A percentile compares a stretch with the other conserved stretches of the same genome.
phyloP scores from a whole-genome alignment of 2,797 vertebrate species.

The Acrossocheilus wenchowensis region DNA sequence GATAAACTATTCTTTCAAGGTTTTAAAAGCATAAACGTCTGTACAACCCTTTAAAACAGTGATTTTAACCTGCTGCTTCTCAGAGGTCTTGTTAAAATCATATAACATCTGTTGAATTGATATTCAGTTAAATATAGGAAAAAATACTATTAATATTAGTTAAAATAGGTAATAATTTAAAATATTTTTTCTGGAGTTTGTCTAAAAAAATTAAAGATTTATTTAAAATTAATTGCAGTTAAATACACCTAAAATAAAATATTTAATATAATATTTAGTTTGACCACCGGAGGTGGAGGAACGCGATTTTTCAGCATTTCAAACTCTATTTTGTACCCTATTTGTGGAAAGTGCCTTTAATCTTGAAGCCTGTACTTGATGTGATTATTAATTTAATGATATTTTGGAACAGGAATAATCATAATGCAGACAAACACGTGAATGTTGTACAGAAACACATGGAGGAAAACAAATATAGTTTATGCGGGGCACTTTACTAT shows the following conservation, averaged over 20 bases:
- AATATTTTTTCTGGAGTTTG: background rate
- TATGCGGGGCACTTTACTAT: background rate
- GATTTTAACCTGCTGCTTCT: background rate
- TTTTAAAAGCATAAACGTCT: background rate
- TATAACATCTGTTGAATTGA: background rate
- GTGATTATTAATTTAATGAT: constrained; percentile 19
- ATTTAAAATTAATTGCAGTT: background rate
- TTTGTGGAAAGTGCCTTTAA: constrained; percentile 34
- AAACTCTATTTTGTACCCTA: background rate
- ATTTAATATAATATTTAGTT: background rate
- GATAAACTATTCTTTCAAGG: background rate
- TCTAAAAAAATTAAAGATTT: background rate
- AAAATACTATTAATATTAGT: background rate
- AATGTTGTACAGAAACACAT: constrained; percentile 30
- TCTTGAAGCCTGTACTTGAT: constrained; percentile 6
- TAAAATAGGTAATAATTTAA: background rate
- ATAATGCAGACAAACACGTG: constrained; percentile 10
- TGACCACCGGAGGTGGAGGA: background rate
- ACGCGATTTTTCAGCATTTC: background rate
- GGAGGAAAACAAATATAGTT: constrained; percentile 5
- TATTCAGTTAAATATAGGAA: background rate
- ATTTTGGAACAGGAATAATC: constrained; percentile 1
- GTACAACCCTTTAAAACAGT: background rate
- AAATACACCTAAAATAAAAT: background rate
- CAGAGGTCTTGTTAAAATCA: background rate